Percentiles rank a stretch among this genome's conserved stretches.
Evolutionary conservation across 2,797 vertebrate genomes (phyloP).

Genomic region (Bovichtus diacanthus): DNA sequence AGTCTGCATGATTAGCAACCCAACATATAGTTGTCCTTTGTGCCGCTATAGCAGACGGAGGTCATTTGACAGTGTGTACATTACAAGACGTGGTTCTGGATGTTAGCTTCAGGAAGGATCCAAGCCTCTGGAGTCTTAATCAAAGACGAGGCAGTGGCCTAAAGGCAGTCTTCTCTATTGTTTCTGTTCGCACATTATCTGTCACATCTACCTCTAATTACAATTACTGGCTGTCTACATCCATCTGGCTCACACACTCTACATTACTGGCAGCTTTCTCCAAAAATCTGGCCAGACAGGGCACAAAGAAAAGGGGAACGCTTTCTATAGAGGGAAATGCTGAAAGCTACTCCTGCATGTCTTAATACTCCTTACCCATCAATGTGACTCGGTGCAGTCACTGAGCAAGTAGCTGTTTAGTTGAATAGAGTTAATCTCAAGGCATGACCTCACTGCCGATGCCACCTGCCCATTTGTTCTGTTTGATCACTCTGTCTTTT

Average conservation of each 20-base stretch:
- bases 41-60: slow-evolving; percentile 17
- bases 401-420: slow-evolving; percentile 47
- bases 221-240: slow-evolving; percentile 24
- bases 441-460: slow-evolving; percentile 25
- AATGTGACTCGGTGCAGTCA: slow-evolving; percentile 42
- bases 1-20: slow-evolving; percentile 32
- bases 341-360: slow-evolving; percentile 56
- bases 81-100: slow-evolving; percentile 15
- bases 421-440: slow-evolving; percentile 8
- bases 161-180: slow-evolving; percentile 41
- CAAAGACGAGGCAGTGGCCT: slow-evolving; percentile 25
- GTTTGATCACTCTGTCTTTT: slow-evolving; percentile 16
- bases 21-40: slow-evolving; percentile 24
- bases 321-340: slow-evolving; percentile 5
- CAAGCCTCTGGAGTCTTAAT: slow-evolving; percentile 30
- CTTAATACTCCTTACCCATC: slow-evolving; percentile 43
- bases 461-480: slow-evolving; percentile 19
- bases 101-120: slow-evolving; percentile 22
- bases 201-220: slow-evolving; percentile 72
- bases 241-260: slow-evolving; percentile 35
- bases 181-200: slow-evolving; percentile 33
- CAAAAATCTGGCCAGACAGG: slow-evolving; percentile 54
- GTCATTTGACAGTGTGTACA: slow-evolving; percentile 9
- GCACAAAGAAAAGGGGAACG: slow-evolving; percentile 21
- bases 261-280: slow-evolving; percentile 51